These are phyloP conservation scores for Thaleichthys pacificus DNA, from an alignment of 2,797 vertebrate species.

Conservation along the genomic window DNA sequence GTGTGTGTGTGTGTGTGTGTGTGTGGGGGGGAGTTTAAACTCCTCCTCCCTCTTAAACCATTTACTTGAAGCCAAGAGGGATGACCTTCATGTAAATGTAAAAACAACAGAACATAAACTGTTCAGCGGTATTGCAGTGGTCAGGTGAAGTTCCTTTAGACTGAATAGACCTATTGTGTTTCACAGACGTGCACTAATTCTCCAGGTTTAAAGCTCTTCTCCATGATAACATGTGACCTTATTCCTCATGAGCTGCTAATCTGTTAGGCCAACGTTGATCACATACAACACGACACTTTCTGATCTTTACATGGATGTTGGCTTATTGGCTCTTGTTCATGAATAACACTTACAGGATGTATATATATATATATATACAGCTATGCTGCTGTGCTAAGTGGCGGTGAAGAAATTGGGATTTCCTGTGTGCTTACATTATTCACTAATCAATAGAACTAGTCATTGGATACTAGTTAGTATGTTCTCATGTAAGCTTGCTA, in stretches of 20 bases:
- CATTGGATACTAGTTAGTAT: no score
- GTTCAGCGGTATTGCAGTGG: conserved; percentile 37
- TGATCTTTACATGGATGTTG: conserved; percentile 16
- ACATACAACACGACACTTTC: conserved; percentile 13
- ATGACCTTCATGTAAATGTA: neutral
- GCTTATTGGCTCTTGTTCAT: conserved; percentile 14
- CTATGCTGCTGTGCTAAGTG: conserved; percentile 35
- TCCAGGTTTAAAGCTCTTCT: conserved; percentile 48
- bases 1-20: no score
- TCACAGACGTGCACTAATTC: conserved; percentile 51
- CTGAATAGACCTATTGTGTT: conserved; percentile 58
- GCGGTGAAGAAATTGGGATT: no score
- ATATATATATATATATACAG: neutral
- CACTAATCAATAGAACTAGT: no score
- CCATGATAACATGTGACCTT: conserved; percentile 56
- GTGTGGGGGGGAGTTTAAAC: no score
- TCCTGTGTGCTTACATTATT: no score
- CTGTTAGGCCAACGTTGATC: conserved; percentile 4
- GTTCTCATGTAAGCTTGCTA: no score
- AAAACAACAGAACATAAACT: conserved; percentile 31
- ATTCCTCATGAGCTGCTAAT: conserved; percentile 31
- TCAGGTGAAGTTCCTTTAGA: conserved; percentile 36
- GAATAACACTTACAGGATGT: neutral
- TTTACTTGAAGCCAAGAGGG: neutral
- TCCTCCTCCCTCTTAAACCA: no score